Percentiles rank a stretch among this genome's conserved stretches.
Evolutionary conservation across 1,140 invertebrate genomes (phyloP).

Genomic region (Pararge aegeria): DNA sequence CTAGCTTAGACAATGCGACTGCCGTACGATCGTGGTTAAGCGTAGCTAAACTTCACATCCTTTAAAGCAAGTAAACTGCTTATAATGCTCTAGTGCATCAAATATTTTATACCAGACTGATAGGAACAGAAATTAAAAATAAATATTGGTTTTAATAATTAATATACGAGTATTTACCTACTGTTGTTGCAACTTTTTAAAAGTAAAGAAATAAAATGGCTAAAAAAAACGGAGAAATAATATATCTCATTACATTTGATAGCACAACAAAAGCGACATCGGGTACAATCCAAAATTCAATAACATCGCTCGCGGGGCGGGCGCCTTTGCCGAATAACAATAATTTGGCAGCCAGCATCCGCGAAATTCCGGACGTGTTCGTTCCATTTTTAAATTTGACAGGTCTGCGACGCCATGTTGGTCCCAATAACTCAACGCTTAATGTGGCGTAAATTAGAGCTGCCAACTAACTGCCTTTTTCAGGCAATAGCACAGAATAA

Average conservation of each 20-base stretch:
- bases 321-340: slow-evolving; percentile 68
- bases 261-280: slow-evolving; percentile 59
- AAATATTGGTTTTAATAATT: no score
- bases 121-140: no score
- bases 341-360: slow-evolving; percentile 72
- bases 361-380: slow-evolving; percentile 68
- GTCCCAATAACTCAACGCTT: slow-evolving; percentile 64
- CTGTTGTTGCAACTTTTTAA: not conserved
- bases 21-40: no score
- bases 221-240: slow-evolving; percentile 5
- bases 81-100: no score
- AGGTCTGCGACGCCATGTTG: slow-evolving; percentile 56
- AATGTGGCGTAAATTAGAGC: slow-evolving; percentile 52
- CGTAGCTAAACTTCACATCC: no score
- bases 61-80: no score
- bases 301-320: slow-evolving; percentile 55
- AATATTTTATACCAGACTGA: no score
- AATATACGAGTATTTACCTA: no score
- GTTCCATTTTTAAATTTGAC: slow-evolving; percentile 78
- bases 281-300: slow-evolving; percentile 68
- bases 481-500: not conserved
- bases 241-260: slow-evolving; percentile 53
- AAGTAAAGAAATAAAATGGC: not conserved
- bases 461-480: not conserved
- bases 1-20: no score